Percentiles rank a stretch among this genome's conserved stretches.
Evolutionary conservation across 2,888 invertebrate genomes (phyloP).

Genomic region (Leucoptera coffeella): DNA sequence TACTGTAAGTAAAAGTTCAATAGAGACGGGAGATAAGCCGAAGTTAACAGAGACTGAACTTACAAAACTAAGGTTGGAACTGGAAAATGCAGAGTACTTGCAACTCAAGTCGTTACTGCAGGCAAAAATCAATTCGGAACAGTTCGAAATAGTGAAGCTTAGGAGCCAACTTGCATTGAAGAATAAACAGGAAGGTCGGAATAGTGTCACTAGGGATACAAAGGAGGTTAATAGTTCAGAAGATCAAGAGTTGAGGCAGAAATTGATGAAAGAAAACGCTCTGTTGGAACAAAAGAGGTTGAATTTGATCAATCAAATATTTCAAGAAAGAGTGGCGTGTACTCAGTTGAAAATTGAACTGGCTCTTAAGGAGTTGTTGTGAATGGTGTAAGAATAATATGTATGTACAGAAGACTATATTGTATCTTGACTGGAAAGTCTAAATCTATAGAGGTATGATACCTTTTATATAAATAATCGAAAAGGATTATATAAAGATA

Average conservation of each 20-base stretch:
- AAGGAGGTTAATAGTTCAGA: conserved; percentile 26
- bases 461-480: no score
- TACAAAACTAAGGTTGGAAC: conserved; percentile 51
- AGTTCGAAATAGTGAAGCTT: conserved; percentile 63
- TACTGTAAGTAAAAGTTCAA: conserved; percentile 14
- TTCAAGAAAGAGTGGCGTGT: conserved; percentile 66
- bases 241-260: conserved; percentile 32
- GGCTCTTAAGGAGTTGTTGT: conserved; percentile 52
- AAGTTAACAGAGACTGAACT: conserved; percentile 54
- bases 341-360: conserved; percentile 66
- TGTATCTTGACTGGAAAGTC: no score
- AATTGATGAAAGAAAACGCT: conserved; percentile 56
- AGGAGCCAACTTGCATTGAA: conserved; percentile 48
- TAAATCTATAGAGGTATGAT: no score
- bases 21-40: conserved; percentile 25
- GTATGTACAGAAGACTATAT: no score
- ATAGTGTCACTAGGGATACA: conserved; percentile 19
- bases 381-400: no score
- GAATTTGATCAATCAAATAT: conserved; percentile 61
- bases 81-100: conserved; percentile 61
- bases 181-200: conserved; percentile 30
- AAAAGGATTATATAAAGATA: no score
- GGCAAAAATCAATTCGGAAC: conserved; percentile 66
- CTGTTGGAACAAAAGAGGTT: conserved; percentile 62
- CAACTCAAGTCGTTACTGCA: conserved; percentile 64